phyloP scores from a whole-genome alignment of 2,888 invertebrate genomes.

The Ophraella communa region DNA sequence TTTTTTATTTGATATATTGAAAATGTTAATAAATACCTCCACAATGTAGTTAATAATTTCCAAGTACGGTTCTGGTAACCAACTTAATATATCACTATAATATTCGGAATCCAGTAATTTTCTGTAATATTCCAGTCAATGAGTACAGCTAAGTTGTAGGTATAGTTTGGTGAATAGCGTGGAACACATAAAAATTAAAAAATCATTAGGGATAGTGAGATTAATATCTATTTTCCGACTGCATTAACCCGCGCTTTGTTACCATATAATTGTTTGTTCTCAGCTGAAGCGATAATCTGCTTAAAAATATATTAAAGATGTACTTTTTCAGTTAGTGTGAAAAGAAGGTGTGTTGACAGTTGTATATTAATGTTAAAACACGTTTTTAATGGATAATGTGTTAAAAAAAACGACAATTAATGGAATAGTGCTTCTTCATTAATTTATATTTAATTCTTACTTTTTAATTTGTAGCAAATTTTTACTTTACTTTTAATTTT shows the following conservation, averaged over 20 bases:
- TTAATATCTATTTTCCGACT: constrained; percentile 41
- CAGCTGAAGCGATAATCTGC: constrained; percentile 16
- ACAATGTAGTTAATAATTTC: no score
- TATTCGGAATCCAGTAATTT: constrained; percentile 3
- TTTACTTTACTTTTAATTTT: no score
- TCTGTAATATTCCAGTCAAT: constrained; percentile 18
- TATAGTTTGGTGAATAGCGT: constrained; percentile 16
- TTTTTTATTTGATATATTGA: no score
- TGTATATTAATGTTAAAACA: neutral
- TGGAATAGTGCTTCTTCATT: no score
- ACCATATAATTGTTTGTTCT: constrained; percentile 10
- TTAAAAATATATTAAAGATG: neutral
- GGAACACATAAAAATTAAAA: constrained; percentile 45
- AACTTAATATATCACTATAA: constrained; percentile 15
- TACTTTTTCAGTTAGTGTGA: neutral
- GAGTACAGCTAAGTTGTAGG: constrained; percentile 3
- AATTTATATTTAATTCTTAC: no score
- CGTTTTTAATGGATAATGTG: neutral
- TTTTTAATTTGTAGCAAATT: no score
- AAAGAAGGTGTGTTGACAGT: neutral
- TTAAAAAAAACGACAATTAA: no score
- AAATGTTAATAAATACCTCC: no score
- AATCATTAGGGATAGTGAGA: constrained; percentile 44
- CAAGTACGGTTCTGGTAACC: neutral
- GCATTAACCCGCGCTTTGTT: constrained; percentile 28